Percentiles rank a stretch among this genome's conserved stretches.
phyloP scores from a whole-genome alignment of 2,888 invertebrate species.

The Dryadula phaetusa region DNA sequence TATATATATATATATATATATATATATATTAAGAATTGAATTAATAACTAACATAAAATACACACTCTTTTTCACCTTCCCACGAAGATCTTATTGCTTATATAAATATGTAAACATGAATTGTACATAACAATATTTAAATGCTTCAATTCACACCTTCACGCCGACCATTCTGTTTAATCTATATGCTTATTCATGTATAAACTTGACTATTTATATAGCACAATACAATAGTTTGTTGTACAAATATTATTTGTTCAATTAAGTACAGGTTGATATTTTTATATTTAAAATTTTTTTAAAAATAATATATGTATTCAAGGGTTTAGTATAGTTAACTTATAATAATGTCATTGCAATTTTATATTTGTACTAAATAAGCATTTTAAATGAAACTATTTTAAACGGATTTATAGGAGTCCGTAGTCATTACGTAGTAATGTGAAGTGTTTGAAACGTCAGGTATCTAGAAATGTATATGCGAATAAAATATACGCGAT shows the following conservation, averaged over 20 bases:
- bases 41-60: background rate
- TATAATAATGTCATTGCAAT: too few species aligned
- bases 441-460: too few species aligned
- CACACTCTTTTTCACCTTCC: background rate
- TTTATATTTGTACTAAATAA: too few species aligned
- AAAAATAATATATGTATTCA: background rate
- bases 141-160: slow-evolving; percentile 21
- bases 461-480: too few species aligned
- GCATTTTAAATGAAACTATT: too few species aligned
- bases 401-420: too few species aligned
- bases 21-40: too few species aligned
- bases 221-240: slow-evolving; percentile 16
- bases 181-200: slow-evolving; percentile 26
- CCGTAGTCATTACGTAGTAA: too few species aligned
- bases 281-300: background rate
- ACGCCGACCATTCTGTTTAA: slow-evolving; percentile 12
- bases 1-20: too few species aligned
- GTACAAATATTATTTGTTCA: background rate
- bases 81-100: slow-evolving; percentile 4
- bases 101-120: slow-evolving; percentile 22
- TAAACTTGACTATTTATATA: slow-evolving; percentile 3
- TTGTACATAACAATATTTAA: slow-evolving; percentile 12
- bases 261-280: background rate
- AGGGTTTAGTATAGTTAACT: background rate
- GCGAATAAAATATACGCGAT: too few species aligned